Base-by-base conservation (phyloP, 1,140 invertebrate genomes). In the Drosophila suzukii region DNA sequence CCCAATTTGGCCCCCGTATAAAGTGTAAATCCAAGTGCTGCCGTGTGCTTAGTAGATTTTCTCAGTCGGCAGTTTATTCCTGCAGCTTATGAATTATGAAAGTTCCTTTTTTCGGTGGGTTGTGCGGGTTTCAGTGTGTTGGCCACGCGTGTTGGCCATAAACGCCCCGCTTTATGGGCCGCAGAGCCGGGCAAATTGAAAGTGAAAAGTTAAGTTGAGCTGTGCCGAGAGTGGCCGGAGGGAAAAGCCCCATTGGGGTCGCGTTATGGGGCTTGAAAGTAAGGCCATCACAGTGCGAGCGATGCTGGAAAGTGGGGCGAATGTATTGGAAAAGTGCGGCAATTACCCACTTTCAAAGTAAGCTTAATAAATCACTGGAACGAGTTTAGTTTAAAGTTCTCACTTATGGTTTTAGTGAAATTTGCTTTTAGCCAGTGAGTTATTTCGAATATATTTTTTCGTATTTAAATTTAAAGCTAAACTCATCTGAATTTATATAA, bases 121-220 rank as follows among this genome's bases (percentile, higher is more conserved):
- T 15, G 41, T 17, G 12, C 20, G 57, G 41, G 36, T 17, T 27
- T 49, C 32, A 24, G 38, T 59, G 78, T 63, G 66, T 58, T 68
- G 58, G 78, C 74, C 78, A 82, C 82, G 82, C 82, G 83, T 86
- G 83, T 88, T 82, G 83, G 83, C 79, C 82, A 88, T 86, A 86
- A 86, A 86, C 75, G 84, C 72, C 78, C 57, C 75, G 78, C 65
- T 82, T 88, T 86, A 86, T 81, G 75, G 65, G 63, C 78, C 83
- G 72, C 65, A 78, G 68, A 88, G 72, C 59, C 62, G 79, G 67
- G 71, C 79, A 86, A 88, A 86, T 86, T 86, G 83, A 86, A 86
- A 86, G 84, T 86, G 83, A 86, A 86, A 88, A 88, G 83, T 79
- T 78, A 81, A 86, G 79, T 72, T 72, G 63, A 81, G 54, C 50